These are phyloP conservation scores for Portunus trituberculatus DNA, from an alignment of 1,140 invertebrate genomes.

Conservation along the genomic window DNA sequence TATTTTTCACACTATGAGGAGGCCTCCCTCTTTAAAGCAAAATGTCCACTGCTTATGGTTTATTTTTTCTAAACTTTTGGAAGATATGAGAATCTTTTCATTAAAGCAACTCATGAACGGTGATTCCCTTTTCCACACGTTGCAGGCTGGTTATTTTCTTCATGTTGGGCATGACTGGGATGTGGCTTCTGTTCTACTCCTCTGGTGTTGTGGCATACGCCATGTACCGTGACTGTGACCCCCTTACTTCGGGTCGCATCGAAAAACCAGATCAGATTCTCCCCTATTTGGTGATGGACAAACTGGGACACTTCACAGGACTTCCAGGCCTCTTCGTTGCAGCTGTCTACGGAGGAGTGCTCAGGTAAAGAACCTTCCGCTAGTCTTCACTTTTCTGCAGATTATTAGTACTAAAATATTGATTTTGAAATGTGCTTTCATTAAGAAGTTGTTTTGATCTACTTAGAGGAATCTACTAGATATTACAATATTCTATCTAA, in stretches of 20 bases:
- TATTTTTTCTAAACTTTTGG: no score
- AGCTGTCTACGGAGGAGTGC: constrained; percentile 43
- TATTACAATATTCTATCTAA: no score
- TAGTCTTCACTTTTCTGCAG: background rate
- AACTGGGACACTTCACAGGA: constrained; percentile 27
- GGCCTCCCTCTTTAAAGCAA: no score
- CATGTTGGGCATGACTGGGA: background rate
- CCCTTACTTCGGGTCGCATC: background rate
- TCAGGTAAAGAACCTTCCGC: constrained; percentile 18
- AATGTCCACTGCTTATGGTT: no score
- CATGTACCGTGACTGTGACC: constrained; percentile 49
- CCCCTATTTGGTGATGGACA: constrained; percentile 39
- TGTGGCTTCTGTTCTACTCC: constrained; percentile 36
- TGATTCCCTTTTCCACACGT: background rate
- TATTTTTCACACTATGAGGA: no score
- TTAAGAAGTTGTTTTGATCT: no score
- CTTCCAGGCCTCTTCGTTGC: constrained; percentile 43
- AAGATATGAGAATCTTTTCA: background rate
- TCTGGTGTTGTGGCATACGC: constrained; percentile 55
- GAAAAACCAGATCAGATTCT: constrained; percentile 49
- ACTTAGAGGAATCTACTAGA: no score
- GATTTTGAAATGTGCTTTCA: no score
- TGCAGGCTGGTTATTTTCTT: background rate
- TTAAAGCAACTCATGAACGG: background rate
- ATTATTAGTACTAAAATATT: no score